phyloP scores from a whole-genome alignment of 2,888 invertebrate species.

The Tigriopus californicus region DNA sequence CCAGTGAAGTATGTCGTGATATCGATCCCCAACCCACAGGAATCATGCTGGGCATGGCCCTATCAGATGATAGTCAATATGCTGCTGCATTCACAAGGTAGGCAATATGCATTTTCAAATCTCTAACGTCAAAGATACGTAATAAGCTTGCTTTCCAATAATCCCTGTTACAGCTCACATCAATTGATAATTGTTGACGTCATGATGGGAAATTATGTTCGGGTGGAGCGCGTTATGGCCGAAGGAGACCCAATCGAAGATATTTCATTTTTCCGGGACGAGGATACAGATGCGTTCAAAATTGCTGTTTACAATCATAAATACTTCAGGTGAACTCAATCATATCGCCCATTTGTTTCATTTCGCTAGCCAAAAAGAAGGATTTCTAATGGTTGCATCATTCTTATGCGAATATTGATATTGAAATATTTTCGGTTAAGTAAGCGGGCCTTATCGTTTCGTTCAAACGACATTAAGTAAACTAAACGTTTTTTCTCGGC shows the following conservation, averaged over 20 bases:
- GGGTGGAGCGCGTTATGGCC: neutral
- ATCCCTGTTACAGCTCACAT: neutral
- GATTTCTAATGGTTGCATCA: too few species aligned
- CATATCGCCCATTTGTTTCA: neutral
- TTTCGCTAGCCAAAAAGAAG: too few species aligned
- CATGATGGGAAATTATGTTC: constrained; percentile 1
- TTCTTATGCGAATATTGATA: too few species aligned
- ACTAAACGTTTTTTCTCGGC: too few species aligned
- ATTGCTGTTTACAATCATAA: neutral
- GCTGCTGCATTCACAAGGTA: constrained; percentile 66
- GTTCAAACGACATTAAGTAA: too few species aligned
- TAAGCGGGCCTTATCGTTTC: too few species aligned
- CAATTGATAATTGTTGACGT: constrained; percentile 5
- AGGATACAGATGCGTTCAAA: neutral
- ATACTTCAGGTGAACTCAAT: neutral
- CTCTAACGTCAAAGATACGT: too few species aligned
- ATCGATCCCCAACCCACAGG: constrained; percentile 82
- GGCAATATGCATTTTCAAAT: too few species aligned
- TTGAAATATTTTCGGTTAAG: too few species aligned
- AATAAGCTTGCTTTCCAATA: too few species aligned
- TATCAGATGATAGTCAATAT: constrained; percentile 86
- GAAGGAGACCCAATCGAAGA: neutral
- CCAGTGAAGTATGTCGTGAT: constrained; percentile 79
- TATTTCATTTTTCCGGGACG: neutral
- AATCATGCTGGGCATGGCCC: constrained; percentile 76